Evolutionary conservation across 2,113 vertebrate species (phyloP).

Genomic region (Gasterosteus aculeatus): DNA sequence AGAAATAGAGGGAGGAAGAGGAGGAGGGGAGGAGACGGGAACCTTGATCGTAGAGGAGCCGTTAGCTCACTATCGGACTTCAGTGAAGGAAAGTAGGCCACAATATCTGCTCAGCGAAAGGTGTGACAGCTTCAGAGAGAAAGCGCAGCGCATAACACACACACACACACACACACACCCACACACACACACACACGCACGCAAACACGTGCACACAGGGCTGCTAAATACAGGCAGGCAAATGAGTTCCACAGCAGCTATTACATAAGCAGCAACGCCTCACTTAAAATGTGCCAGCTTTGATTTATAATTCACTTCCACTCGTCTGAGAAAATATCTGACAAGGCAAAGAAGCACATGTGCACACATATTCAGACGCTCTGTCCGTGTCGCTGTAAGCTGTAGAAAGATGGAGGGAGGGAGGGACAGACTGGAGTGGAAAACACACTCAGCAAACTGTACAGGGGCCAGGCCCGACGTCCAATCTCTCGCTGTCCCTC

Average conservation of each 20-base stretch:
- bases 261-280: constrained; percentile 77
- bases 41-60: constrained; percentile 10
- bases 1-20: constrained; percentile 15
- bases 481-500: constrained; percentile 60
- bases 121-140: constrained; percentile 33
- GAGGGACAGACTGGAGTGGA: constrained; percentile 59
- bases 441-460: constrained; percentile 78
- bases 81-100: constrained; percentile 39
- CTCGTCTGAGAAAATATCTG: constrained; percentile 67
- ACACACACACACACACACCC: constrained; percentile 8
- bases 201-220: constrained; percentile 16
- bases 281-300: constrained; percentile 67
- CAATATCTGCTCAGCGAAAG: constrained; percentile 28
- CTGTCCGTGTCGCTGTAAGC: constrained; percentile 45
- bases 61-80: constrained; percentile 19
- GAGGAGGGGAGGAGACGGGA: constrained; percentile 15
- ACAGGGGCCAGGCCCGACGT: constrained; percentile 59
- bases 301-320: constrained; percentile 74
- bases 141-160: constrained; percentile 30
- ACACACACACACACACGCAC: constrained; percentile 14
- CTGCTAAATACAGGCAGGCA: constrained; percentile 58
- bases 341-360: constrained; percentile 62
- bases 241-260: constrained; percentile 76
- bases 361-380: constrained; percentile 60
- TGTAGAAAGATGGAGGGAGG: constrained; percentile 54